phyloP scores from a whole-genome alignment of 2,888 invertebrate species.

The Ochropacha duplaris region DNA sequence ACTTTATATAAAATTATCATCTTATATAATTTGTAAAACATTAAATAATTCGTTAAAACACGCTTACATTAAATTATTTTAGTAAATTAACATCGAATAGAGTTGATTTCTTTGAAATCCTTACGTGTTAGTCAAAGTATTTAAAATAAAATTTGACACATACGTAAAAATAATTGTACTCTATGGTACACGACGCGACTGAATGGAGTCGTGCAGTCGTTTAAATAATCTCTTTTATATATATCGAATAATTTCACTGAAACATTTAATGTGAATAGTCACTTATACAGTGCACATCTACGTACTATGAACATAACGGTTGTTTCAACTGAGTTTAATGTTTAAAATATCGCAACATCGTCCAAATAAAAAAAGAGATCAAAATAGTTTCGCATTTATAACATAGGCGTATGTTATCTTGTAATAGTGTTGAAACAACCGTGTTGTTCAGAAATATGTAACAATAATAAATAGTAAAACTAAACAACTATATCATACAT shows the following conservation, averaged over 20 bases:
- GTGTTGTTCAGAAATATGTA: slow-evolving; percentile 23
- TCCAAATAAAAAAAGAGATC: slow-evolving; percentile 1
- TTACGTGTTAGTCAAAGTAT: slow-evolving; percentile 49
- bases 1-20: slow-evolving; percentile 36
- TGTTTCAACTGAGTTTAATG: slow-evolving; percentile 17
- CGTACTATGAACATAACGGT: slow-evolving; percentile 25
- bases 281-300: slow-evolving; percentile 40
- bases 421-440: slow-evolving; percentile 22
- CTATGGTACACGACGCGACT: slow-evolving; percentile 40
- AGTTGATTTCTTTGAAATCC: slow-evolving; percentile 68
- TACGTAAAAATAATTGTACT: slow-evolving; percentile 45
- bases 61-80: slow-evolving; percentile 32
- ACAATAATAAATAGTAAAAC: slow-evolving; percentile 69
- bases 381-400: neutral
- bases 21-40: slow-evolving; percentile 47
- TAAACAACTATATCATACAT: slow-evolving; percentile 75
- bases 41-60: slow-evolving; percentile 30
- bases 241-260: slow-evolving; percentile 43
- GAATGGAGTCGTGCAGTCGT: slow-evolving; percentile 20
- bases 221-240: slow-evolving; percentile 39
- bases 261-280: slow-evolving; percentile 39
- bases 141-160: slow-evolving; percentile 46
- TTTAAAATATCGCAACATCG: neutral
- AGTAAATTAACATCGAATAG: slow-evolving; percentile 44
- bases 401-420: neutral